Evolutionary conservation across 2,113 vertebrate genomes (phyloP), one percentile per base, ranked within the genome.

Genomic region (Rallus limicola): DNA sequence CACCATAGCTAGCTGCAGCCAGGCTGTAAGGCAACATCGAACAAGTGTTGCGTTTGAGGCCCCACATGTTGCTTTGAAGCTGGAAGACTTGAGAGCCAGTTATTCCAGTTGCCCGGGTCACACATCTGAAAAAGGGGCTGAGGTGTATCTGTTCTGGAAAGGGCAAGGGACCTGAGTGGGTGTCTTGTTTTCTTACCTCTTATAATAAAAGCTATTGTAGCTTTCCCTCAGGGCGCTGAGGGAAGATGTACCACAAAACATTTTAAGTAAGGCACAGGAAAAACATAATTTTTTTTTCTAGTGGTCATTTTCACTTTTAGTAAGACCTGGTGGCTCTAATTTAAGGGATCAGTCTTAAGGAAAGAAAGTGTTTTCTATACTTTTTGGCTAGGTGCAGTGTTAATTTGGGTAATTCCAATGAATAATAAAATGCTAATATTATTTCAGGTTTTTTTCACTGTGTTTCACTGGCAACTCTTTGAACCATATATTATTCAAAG

Each of bases 401-500:
- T 86, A 88, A 72, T 77, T 92, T 69, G 55, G 18, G 63, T 88
- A 77, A 75, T 55, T 69, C 59, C 55, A 38, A 23, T 63, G 59
- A 86, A 74, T 74, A 81, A 77, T 63, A 55, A 83, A 48, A 88
- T 62, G 18, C 36, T 67, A 79, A 36, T 83, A 72, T 21, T 55
- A 53, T 86, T 94, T 83, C 64, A 34, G 46, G 42, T 67, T 26
- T 63, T 88, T 88, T 86, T 89, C 74, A 55, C 38, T 34, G 3
- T 71, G 56, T 56, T 78, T 84, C 77, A 55, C 36, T 79, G 70
- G 38, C 65, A 79, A 25, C 19, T 79, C 65, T 91, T 84, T 70
- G 74, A 87, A 70, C 69, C 84, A 14, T 23, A 33, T 60, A 31
- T 64, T 28, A 33, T 78, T 95, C 83, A 84, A 78, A 79, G 80